Evolutionary conservation across 35 echinoderm and acorn worm species (phyloP).

Genomic region (Apostichopus parvimensis): DNA sequence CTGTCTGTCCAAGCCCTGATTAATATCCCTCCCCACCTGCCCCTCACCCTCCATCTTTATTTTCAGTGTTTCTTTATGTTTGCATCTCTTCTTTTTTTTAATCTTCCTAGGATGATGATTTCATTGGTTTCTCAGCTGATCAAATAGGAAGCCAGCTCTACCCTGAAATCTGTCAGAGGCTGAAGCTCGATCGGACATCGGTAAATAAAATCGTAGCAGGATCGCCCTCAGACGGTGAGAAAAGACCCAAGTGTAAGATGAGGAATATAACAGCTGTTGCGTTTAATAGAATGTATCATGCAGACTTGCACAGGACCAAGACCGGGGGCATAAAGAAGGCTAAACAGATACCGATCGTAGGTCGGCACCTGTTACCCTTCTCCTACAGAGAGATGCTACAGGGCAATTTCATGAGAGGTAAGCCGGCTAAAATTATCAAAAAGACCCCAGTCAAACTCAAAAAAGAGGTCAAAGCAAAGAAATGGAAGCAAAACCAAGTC

Average conservation of each 20-base stretch:
- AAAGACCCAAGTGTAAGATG: constrained; percentile 11
- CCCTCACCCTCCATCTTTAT: neutral
- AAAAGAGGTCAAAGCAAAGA: neutral
- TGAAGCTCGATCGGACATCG: neutral
- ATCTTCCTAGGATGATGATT: constrained; percentile 77
- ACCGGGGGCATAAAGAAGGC: constrained; percentile 25
- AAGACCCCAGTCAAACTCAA: neutral
- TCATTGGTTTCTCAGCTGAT: constrained; percentile 65
- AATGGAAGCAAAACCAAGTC: neutral
- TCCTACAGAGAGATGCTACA: constrained; percentile 50
- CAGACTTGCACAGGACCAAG: constrained; percentile 52
- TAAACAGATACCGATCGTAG: neutral
- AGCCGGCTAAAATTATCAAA: neutral
- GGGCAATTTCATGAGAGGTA: constrained; percentile 17
- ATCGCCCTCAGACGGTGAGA: neutral
- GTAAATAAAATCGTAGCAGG: neutral
- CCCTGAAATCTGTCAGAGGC: neutral
- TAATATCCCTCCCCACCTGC: too few species aligned
- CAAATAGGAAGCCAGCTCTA: constrained; percentile 50
- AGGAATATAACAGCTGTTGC: neutral
- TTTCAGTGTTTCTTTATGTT: neutral
- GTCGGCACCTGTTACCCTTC: constrained; percentile 1
- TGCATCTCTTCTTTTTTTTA: neutral
- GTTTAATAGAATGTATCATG: constrained; percentile 63
- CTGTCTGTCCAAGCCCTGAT: too few species aligned